These are phyloP conservation scores for Eristalis intricaria DNA, from an alignment of 2,888 invertebrate species.

Conservation along the genomic window DNA sequence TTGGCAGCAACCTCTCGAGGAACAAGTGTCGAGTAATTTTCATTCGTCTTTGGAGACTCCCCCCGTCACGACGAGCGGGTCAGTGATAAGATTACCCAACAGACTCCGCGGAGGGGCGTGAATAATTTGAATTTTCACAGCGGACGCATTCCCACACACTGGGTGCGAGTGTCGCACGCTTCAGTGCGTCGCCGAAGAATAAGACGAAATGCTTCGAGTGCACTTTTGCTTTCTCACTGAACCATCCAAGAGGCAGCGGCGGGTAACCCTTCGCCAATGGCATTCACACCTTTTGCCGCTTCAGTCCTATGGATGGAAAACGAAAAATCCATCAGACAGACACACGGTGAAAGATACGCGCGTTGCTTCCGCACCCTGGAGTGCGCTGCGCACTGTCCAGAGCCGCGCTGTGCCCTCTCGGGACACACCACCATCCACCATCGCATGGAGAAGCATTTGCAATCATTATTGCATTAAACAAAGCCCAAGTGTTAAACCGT, in stretches of 20 bases:
- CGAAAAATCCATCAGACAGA: conserved; percentile 19
- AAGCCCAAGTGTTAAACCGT: conserved; percentile 51
- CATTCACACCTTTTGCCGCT: conserved; percentile 55
- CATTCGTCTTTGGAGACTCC: neutral
- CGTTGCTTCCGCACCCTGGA: conserved; percentile 46
- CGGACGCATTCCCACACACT: neutral
- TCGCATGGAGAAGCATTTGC: conserved; percentile 17
- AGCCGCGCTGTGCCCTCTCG: neutral
- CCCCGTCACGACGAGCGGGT: neutral
- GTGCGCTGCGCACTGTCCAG: neutral
- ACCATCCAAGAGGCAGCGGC: conserved; percentile 22
- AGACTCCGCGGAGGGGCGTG: neutral
- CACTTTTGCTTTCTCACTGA: conserved; percentile 52
- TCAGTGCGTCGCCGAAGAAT: neutral
- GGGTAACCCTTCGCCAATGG: conserved; percentile 30
- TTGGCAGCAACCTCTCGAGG: neutral
- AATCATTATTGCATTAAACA: conserved; percentile 63
- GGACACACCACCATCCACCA: neutral
- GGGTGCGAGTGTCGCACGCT: neutral
- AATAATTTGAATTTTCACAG: neutral
- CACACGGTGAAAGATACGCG: conserved; percentile 31
- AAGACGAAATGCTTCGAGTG: neutral
- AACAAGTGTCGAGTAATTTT: neutral
- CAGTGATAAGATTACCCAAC: neutral
- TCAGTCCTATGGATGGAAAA: conserved; percentile 35